These are phyloP conservation scores for Malacosoma neustria DNA, from an alignment of 2,888 invertebrate genomes.

Conservation along the genomic window DNA sequence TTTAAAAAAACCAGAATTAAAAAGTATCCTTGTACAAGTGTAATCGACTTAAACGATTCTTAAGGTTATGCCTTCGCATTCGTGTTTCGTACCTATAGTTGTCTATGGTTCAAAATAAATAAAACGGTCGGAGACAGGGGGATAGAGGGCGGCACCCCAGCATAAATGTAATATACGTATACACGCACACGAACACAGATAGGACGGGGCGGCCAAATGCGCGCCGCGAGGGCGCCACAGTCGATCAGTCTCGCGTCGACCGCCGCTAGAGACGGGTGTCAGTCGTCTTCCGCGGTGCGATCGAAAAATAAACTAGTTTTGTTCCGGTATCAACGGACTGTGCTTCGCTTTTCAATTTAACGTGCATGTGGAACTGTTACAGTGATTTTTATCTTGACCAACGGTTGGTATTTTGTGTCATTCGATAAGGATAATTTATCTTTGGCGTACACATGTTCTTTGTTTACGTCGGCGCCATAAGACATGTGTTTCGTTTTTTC, in stretches of 20 bases:
- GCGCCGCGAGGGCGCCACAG: conserved; percentile 53
- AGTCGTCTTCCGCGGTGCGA: conserved; percentile 49
- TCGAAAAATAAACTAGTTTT: conserved; percentile 69
- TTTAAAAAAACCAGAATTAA: conserved; percentile 41
- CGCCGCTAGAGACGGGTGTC: conserved; percentile 46
- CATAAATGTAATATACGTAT: conserved; percentile 20
- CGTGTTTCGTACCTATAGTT: conserved; percentile 50
- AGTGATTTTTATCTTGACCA: conserved; percentile 50
- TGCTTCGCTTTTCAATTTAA: conserved; percentile 44
- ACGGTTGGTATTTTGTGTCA: conserved; percentile 54
- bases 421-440: conserved; percentile 19
- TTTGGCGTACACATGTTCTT: conserved; percentile 36
- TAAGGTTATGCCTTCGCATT: conserved; percentile 21
- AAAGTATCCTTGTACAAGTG: conserved; percentile 22
- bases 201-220: conserved; percentile 16
- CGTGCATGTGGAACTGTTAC: conserved; percentile 57
- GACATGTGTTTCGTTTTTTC: conserved; percentile 51
- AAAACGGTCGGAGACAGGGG: conserved; percentile 26
- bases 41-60: conserved; percentile 10
- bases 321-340: conserved; percentile 55
- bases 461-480: conserved; percentile 59
- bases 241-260: conserved; percentile 74
- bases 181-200: conserved; percentile 35
- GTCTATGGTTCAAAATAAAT: conserved; percentile 34
- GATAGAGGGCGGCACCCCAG: conserved; percentile 30